These are phyloP conservation scores for Engraulis encrasicolus DNA, from an alignment of 2,113 vertebrate genomes.

Conservation along the genomic window DNA sequence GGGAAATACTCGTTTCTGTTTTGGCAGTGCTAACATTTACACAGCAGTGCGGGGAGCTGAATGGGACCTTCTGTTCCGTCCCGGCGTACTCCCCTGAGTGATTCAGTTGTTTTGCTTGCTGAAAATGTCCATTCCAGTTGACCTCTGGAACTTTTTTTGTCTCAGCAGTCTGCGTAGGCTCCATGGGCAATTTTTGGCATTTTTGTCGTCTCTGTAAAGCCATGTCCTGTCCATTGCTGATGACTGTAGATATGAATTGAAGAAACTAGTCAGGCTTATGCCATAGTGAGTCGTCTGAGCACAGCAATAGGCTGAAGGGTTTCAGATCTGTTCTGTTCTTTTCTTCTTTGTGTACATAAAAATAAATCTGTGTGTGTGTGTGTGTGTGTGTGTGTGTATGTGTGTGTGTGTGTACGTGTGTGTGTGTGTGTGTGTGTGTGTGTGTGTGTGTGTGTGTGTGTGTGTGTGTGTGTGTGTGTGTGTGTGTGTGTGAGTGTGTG, in stretches of 20 bases:
- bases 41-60: conserved; percentile 53
- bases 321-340: conserved; percentile 48
- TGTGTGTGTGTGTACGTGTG: too few relatives aligned
- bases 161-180: neutral
- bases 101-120: conserved; percentile 54
- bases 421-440: too few relatives aligned
- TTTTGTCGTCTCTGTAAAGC: neutral
- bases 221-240: neutral
- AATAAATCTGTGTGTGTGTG: too few relatives aligned
- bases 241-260: neutral
- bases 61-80: conserved; percentile 65
- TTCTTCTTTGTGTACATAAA: neutral
- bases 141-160: conserved; percentile 29
- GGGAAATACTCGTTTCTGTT: conserved; percentile 61
- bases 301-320: conserved; percentile 50
- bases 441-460: too few relatives aligned
- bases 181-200: neutral
- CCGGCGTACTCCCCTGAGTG: conserved; percentile 53
- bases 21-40: conserved; percentile 66
- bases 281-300: neutral
- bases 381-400: too few relatives aligned
- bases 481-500: too few relatives aligned
- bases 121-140: conserved; percentile 47
- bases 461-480: too few relatives aligned
- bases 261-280: neutral